A percentile compares a stretch with the other conserved stretches of the same genome.
Evolutionary conservation across 2,888 invertebrate species (phyloP).

Genomic region (Lasiommata megera): DNA sequence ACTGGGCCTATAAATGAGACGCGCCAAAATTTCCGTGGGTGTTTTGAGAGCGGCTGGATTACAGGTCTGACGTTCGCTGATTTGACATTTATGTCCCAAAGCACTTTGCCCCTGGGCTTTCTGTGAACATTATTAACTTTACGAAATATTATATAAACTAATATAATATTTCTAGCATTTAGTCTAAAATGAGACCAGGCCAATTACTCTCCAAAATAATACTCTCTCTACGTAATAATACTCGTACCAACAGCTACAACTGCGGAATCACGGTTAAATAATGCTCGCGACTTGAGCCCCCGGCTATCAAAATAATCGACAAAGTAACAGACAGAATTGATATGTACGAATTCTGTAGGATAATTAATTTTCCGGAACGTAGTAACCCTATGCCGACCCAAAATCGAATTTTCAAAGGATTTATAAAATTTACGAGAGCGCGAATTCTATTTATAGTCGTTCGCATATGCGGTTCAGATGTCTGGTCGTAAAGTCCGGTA

Average conservation of each 20-base stretch:
- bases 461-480: neutral
- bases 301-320: neutral
- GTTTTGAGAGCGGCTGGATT: neutral
- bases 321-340: too few species aligned
- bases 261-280: too few species aligned
- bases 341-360: neutral
- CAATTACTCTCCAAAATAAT: too few species aligned
- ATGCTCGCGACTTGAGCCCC: too few species aligned
- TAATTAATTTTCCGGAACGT: neutral
- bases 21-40: neutral
- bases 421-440: constrained; percentile 14
- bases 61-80: neutral
- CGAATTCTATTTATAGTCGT: constrained; percentile 15
- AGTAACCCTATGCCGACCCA: neutral
- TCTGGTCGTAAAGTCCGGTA: neutral
- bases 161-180: too few species aligned
- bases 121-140: too few species aligned
- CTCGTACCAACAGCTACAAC: too few species aligned
- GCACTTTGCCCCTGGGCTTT: neutral
- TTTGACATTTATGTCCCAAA: neutral
- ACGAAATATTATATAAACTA: too few species aligned
- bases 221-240: too few species aligned
- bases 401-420: constrained; percentile 4
- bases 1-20: neutral
- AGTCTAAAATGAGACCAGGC: too few species aligned